phyloP scores from a whole-genome alignment of 2,113 vertebrate species.

The Ranitomeya variabilis region DNA sequence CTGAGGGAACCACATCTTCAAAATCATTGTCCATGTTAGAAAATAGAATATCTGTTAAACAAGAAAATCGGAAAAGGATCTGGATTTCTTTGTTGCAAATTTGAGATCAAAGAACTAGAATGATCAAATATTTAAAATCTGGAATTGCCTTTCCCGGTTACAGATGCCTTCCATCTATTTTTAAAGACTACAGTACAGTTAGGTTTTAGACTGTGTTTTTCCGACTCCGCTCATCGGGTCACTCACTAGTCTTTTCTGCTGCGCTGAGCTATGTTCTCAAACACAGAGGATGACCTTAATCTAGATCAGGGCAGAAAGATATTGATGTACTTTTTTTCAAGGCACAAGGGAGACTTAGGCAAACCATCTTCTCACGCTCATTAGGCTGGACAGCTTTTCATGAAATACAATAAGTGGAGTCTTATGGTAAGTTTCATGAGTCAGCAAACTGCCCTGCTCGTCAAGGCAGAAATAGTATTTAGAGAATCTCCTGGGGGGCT shows the following conservation, averaged over 20 bases:
- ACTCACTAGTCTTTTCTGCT: not conserved
- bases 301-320: conserved; percentile 35
- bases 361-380: conserved; percentile 33
- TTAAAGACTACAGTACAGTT: not conserved
- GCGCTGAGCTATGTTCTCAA: conserved; percentile 23
- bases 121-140: not conserved
- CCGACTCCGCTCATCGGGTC: conserved; percentile 6
- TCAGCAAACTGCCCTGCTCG: conserved; percentile 13
- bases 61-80: not conserved
- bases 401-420: conserved; percentile 30
- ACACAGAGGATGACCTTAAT: conserved; percentile 45
- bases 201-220: conserved; percentile 9
- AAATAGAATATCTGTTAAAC: not conserved
- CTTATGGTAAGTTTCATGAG: conserved; percentile 29
- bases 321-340: conserved; percentile 42
- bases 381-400: conserved; percentile 32
- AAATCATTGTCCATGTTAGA: not conserved
- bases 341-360: conserved; percentile 19
- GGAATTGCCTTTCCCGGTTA: not conserved
- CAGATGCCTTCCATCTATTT: not conserved
- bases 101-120: not conserved
- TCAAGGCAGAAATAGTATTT: conserved; percentile 22
- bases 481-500: conserved; percentile 9
- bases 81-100: not conserved
- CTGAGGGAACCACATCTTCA: not conserved